Conservation (phyloP, 1,140 invertebrate genomes). For the Aphis craccivora region DNA sequence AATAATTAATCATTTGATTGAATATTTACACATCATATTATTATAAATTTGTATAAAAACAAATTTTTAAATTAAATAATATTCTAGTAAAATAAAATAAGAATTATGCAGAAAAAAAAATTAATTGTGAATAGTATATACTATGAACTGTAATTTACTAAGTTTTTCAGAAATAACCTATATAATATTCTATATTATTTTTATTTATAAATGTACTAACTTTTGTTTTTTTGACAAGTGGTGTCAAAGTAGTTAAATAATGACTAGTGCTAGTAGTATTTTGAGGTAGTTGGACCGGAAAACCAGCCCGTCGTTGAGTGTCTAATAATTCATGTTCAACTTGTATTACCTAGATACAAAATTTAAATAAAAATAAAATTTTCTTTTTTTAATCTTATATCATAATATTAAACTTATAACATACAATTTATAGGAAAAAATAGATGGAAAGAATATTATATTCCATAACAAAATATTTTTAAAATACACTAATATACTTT, state of each 20-base stretch:
- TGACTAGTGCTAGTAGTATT: constrained; percentile 70
- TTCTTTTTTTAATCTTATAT: not conserved
- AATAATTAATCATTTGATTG: no score
- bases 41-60: no score
- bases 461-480: not conserved
- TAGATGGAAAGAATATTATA: no score
- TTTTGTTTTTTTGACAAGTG: constrained; percentile 37
- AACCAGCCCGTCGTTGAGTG: constrained; percentile 84
- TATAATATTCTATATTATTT: not conserved
- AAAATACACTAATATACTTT: not conserved
- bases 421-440: not conserved
- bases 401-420: not conserved
- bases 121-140: not conserved
- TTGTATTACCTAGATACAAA: constrained; percentile 69
- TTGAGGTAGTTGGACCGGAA: constrained; percentile 83
- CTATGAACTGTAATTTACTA: not conserved
- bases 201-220: not conserved
- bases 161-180: not conserved
- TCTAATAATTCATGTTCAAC: constrained; percentile 77
- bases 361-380: not conserved
- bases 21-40: no score
- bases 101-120: not conserved
- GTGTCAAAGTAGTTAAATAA: constrained; percentile 43
- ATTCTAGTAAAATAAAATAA: not conserved
- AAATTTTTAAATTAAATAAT: no score